Conservation (phyloP, 92 coral and sea anemone species). For the Nematostella vectensis region DNA sequence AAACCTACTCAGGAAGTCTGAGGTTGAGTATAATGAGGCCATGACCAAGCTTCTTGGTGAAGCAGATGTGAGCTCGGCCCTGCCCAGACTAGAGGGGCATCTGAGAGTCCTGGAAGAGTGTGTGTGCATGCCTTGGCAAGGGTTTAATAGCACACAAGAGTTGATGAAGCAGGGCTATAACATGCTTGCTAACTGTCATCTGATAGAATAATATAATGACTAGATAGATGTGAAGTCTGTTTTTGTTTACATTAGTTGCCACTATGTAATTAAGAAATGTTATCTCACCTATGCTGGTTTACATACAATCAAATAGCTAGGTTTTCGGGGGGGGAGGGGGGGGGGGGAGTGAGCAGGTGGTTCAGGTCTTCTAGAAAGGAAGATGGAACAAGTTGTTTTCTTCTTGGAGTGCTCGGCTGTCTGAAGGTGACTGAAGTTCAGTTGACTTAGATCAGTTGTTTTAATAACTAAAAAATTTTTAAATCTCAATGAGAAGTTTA, state of each 20-base stretch:
- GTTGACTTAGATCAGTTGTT: too few relatives aligned
- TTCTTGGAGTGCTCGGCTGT: too few relatives aligned
- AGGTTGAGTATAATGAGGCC: conserved; percentile 43
- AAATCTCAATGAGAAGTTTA: too few relatives aligned
- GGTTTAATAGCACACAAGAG: conserved; percentile 81
- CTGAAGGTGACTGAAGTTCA: too few relatives aligned
- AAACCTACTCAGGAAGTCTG: conserved; percentile 37
- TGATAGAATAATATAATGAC: conserved; percentile 20
- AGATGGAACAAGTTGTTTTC: too few relatives aligned
- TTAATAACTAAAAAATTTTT: too few relatives aligned
- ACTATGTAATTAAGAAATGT: too few relatives aligned
- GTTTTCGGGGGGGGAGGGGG: too few relatives aligned
- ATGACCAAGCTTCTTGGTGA: conserved; percentile 57
- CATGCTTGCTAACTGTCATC: conserved; percentile 68
- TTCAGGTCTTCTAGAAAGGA: too few relatives aligned
- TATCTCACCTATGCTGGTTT: too few relatives aligned
- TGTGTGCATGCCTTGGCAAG: conserved; percentile 81
- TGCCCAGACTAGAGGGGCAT: conserved; percentile 58
- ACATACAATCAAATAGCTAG: too few relatives aligned
- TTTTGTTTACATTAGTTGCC: not conserved
- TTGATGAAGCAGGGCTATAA: conserved; percentile 88
- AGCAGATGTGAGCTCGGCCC: conserved; percentile 54
- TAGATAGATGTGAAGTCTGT: not conserved
- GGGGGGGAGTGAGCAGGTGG: too few relatives aligned
- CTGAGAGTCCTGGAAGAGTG: conserved; percentile 63